Conservation (phyloP, 1,140 invertebrate genomes). For the Elysia chlorotica region DNA sequence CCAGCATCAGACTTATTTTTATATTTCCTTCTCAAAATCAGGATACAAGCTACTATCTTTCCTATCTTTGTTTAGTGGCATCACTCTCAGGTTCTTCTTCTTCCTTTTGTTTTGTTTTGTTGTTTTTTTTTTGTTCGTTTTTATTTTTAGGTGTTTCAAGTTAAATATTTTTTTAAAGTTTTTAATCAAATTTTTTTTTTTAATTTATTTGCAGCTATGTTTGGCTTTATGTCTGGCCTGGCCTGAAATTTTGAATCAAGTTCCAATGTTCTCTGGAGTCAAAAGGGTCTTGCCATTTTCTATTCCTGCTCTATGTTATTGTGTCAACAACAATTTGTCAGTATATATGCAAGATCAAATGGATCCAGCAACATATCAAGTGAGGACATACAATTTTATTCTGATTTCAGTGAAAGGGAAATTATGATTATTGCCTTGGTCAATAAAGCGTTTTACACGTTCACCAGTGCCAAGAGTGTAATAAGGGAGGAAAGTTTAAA, state of each 20-base stretch:
- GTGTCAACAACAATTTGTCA: constrained; percentile 57
- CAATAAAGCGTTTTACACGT: no score
- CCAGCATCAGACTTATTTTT: no score
- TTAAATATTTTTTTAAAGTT: background rate
- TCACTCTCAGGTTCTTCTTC: background rate
- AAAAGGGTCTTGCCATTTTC: constrained; percentile 41
- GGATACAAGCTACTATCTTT: no score
- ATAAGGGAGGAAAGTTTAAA: no score
- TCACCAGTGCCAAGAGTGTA: no score
- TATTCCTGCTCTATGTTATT: constrained; percentile 57
- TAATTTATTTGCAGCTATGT: background rate
- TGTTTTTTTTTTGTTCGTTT: background rate
- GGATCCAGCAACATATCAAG: constrained; percentile 62
- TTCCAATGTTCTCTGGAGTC: background rate
- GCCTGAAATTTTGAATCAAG: background rate
- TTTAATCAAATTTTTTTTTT: background rate
- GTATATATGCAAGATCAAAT: constrained; percentile 60
- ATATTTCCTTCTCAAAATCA: no score
- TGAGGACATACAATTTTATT: no score
- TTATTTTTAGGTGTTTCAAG: background rate
- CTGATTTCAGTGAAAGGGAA: no score
- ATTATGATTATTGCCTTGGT: no score
- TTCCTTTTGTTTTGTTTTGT: background rate
- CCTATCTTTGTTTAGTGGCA: no score
- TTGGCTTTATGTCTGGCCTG: constrained; percentile 2